Percentiles rank a stretch among this genome's conserved stretches.
phyloP scores from a whole-genome alignment of 2,797 vertebrate species.

The Takifugu rubripes region DNA sequence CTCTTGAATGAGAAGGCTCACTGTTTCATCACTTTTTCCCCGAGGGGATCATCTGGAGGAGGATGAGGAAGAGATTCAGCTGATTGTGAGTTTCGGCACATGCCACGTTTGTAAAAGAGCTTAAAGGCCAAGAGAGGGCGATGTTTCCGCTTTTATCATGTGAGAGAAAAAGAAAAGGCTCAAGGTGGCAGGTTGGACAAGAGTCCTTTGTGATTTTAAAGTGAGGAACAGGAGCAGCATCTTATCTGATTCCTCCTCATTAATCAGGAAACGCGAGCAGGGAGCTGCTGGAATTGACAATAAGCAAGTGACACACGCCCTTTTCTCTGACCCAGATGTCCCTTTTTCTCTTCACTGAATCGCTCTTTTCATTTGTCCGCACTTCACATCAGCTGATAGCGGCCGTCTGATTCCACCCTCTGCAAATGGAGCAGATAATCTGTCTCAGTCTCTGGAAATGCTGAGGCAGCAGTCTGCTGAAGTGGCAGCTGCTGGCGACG shows the following conservation, averaged over 20 bases:
- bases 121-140: constrained; percentile 30
- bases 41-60: constrained; percentile 33
- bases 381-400: constrained; percentile 16
- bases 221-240: not conserved
- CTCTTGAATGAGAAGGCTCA: constrained; percentile 54
- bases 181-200: not conserved
- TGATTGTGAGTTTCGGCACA: constrained; percentile 21
- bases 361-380: not conserved
- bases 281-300: not conserved
- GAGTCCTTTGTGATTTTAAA: not conserved
- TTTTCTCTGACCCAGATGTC: not conserved
- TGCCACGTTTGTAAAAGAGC: not conserved
- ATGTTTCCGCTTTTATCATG: constrained; percentile 4
- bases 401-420: constrained; percentile 24
- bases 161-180: constrained; percentile 14
- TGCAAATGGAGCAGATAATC: constrained; percentile 42
- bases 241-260: constrained; percentile 7
- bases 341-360: constrained; percentile 4
- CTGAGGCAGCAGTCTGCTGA: constrained; percentile 33
- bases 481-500: constrained; percentile 22
- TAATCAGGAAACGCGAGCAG: constrained; percentile 7
- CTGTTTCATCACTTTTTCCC: constrained; percentile 37
- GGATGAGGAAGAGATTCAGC: constrained; percentile 9
- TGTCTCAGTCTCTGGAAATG: constrained; percentile 14
- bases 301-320: constrained; percentile 2